Base-by-base conservation (phyloP, 2,797 vertebrate genomes). In the Dromococcyx pavoninus region DNA sequence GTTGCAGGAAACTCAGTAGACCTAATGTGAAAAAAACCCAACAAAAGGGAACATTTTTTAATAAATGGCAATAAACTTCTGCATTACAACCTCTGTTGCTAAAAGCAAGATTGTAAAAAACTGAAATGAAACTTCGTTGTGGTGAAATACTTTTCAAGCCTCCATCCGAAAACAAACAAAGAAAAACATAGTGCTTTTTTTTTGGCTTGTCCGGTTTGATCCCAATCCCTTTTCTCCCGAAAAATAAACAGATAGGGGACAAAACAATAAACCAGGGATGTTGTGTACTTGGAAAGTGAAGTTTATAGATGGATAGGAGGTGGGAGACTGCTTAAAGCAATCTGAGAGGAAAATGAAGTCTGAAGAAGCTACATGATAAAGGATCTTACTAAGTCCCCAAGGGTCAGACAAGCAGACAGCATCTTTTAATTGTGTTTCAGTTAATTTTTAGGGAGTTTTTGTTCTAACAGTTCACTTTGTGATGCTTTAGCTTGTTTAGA, bases 1-100 rank as follows among this genome's bases (percentile, higher is more conserved):
- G 88, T 69, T 92, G 71, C 91, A 89, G 94, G 67, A 94, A 94
- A 37, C 79, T 95, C 88, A 54, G 88, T 89, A 85, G 95, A 73
- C 93, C 96, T 97, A 89, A 48, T 4, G 3, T 37, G 44, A 32
- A 23, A 5, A 69, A 35, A 37, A 37, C 75, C n/a, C 46, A 75
- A 11, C 41, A 65, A 54, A 92, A 72, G 22, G 32, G 28, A 66
- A 75, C 10, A 10, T 95, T 88, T 96, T 91, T 39, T 88, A 73
- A 84, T 77, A 79, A 89, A 89, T 65, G 33, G 27, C 81, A 82
- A 87, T 83, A 82, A 75, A 50, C 19, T 39, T 15, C 32, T 39
- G 51, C 17, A 1, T 84, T 57, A 53, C 24, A 46, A 43, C 14
- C 27, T 72, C 23, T 84, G 22, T 81, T 89, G 88, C 82, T 91